Conservation (phyloP, 2,888 invertebrate genomes). For the Peribatodes rhomboidaria region DNA sequence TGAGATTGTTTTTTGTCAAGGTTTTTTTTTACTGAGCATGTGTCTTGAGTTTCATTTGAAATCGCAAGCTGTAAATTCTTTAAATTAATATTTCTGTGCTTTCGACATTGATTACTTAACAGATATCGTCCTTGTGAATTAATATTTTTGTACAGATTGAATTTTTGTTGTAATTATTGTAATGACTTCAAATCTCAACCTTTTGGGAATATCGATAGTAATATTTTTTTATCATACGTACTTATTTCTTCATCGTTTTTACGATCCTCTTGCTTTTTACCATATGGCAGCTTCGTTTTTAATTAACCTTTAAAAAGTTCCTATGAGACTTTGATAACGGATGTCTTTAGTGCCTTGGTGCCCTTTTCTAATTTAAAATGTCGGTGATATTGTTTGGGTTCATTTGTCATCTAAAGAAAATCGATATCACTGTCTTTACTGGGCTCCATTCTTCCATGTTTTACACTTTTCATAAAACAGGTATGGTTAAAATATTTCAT, state of each 20-base stretch:
- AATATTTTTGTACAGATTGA: neutral
- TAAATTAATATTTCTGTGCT: neutral
- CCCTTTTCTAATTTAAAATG: no score
- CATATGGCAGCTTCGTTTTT: slow-evolving; percentile 1
- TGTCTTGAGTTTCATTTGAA: slow-evolving; percentile 7
- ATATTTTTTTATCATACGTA: neutral
- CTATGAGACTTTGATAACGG: neutral
- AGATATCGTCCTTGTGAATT: no score
- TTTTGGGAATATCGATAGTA: neutral
- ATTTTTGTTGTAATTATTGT: neutral
- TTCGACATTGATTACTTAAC: neutral
- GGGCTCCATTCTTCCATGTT: no score
- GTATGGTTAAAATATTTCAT: no score
- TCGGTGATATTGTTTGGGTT: no score
- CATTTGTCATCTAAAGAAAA: no score
- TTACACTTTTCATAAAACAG: no score
- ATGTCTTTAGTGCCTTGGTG: no score
- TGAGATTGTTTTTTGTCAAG: slow-evolving; percentile 47
- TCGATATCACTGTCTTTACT: no score
- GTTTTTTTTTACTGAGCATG: slow-evolving; percentile 16
- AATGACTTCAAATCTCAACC: neutral
- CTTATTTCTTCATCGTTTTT: neutral
- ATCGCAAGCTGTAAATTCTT: neutral
- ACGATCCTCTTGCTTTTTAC: neutral
- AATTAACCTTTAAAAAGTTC: neutral